A percentile compares a stretch with the other conserved stretches of the same genome.
phyloP scores from a whole-genome alignment of 2,113 vertebrate species.

The Aplodontia rufa region DNA sequence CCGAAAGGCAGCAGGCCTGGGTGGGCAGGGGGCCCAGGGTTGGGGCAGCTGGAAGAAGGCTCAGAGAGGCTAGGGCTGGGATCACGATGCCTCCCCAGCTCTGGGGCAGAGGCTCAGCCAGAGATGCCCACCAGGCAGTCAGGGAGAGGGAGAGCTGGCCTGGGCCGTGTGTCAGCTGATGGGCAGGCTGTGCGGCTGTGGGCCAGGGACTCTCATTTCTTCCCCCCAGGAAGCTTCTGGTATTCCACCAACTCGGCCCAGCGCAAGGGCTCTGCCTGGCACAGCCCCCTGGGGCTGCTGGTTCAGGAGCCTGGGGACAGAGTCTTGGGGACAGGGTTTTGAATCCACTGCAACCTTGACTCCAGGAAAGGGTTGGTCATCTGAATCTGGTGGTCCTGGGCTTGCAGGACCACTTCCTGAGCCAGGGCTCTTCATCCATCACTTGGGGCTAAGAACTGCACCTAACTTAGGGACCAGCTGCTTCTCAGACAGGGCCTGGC shows the following conservation, averaged over 20 bases:
- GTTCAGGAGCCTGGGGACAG: neutral
- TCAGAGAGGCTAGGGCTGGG: neutral
- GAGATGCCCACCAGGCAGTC: neutral
- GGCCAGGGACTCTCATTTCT: neutral
- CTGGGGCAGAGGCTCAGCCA: neutral
- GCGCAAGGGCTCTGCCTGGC: neutral
- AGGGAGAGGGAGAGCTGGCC: neutral
- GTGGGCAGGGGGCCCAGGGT: neutral
- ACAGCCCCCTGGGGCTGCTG: neutral
- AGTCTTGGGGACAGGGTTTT: neutral
- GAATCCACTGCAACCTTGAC: neutral
- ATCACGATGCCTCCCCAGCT: neutral
- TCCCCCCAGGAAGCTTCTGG: neutral
- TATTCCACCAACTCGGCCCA: neutral
- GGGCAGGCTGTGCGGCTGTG: rapidly evolving
- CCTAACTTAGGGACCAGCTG: neutral
- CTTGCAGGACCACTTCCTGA: rapidly evolving
- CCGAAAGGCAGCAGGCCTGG: neutral
- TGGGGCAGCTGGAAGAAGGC: neutral
- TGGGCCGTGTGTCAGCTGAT: neutral
- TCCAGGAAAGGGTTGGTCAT: neutral
- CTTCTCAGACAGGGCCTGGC: neutral
- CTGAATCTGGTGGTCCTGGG: rapidly evolving
- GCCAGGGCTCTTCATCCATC: neutral
- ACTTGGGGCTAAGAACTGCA: neutral